Evolutionary conservation across 2,797 vertebrate genomes (phyloP).

Genomic region (Hoplostethus atlanticus): DNA sequence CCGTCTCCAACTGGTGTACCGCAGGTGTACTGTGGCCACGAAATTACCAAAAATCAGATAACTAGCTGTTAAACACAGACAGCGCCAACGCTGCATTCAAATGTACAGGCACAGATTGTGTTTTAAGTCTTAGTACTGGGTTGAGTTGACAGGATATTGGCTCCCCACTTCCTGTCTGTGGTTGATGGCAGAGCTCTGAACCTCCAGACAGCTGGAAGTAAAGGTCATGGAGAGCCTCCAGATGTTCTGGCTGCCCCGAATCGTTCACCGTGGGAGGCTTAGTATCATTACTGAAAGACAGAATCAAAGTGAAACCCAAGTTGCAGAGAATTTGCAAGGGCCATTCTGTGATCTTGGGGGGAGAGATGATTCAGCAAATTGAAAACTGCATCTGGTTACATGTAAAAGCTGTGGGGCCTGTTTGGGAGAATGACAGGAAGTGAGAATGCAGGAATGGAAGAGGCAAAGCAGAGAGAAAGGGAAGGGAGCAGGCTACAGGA

Average conservation of each 20-base stretch:
- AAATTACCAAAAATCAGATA: too few relatives aligned
- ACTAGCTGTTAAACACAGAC: neutral
- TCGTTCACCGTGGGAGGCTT: conserved; percentile 51
- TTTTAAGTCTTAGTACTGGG: conserved; percentile 46
- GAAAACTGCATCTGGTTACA: conserved; percentile 43
- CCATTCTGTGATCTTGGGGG: neutral
- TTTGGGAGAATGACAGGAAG: conserved; percentile 61
- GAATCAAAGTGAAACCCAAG: conserved; percentile 22
- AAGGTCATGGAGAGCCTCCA: conserved; percentile 71
- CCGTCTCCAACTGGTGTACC: too few relatives aligned
- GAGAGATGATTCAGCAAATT: conserved; percentile 66
- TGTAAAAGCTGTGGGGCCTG: conserved; percentile 33
- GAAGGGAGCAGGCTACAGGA: conserved; percentile 23
- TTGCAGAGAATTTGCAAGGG: conserved; percentile 7
- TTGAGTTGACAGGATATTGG: conserved; percentile 63
- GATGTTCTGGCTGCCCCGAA: conserved; percentile 65
- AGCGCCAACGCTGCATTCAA: neutral
- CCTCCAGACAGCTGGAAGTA: conserved; percentile 72
- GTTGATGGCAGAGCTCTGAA: conserved; percentile 73
- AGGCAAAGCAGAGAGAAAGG: conserved; percentile 36
- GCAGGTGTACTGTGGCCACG: too few relatives aligned
- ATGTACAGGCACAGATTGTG: conserved; percentile 41
- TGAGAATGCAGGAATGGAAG: conserved; percentile 10
- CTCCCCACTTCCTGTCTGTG: conserved; percentile 77
- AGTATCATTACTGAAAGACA: conserved; percentile 11